A percentile compares a stretch with the other conserved stretches of the same genome.
These are phyloP conservation scores for Pelvicachromis taeniatus DNA, from an alignment of 2,113 vertebrate species.

Conservation along the genomic window DNA sequence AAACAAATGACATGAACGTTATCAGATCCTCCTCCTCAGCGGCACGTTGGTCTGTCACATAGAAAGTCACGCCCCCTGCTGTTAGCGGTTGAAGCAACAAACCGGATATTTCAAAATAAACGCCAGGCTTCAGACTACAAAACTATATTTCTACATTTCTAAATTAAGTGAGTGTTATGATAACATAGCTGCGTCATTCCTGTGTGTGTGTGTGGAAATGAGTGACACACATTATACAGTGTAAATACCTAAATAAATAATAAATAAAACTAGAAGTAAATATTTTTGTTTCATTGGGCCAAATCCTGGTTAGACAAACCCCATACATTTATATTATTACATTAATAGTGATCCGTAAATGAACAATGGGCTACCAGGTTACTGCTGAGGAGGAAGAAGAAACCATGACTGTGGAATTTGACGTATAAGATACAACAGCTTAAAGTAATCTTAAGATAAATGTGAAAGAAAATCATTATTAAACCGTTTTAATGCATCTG, in stretches of 20 bases:
- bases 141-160: neutral
- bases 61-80: neutral
- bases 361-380: neutral
- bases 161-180: neutral
- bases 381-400: neutral
- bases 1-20: neutral
- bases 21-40: neutral
- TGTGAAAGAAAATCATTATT: neutral
- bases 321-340: neutral
- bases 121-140: neutral
- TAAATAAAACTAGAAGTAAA: neutral
- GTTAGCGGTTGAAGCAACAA: fast-evolving
- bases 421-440: neutral
- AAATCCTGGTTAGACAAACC: neutral
- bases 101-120: neutral
- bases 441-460: neutral
- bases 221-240: neutral
- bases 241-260: no score
- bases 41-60: fast-evolving
- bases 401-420: no score
- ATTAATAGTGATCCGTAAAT: neutral
- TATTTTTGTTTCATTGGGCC: neutral
- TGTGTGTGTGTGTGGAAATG: neutral
- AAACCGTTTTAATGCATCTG: neutral
- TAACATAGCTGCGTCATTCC: neutral